These are phyloP conservation scores for Beris chalybata DNA, from an alignment of 2,888 invertebrate genomes.

Conservation along the genomic window DNA sequence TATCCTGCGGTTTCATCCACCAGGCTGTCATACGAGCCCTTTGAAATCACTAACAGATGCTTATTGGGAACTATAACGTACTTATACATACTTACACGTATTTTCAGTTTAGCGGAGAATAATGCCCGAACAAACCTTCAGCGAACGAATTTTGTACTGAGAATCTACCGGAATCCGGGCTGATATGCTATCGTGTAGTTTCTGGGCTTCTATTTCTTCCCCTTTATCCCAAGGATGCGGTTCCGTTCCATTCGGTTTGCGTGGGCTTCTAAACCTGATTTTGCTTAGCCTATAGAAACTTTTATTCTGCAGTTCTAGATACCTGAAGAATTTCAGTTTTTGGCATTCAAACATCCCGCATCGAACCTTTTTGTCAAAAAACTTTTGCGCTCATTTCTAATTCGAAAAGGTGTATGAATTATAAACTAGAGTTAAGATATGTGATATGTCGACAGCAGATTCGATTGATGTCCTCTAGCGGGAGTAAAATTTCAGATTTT, in stretches of 20 bases:
- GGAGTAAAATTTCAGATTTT: slow-evolving; percentile 1
- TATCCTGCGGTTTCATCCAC: slow-evolving; percentile 38
- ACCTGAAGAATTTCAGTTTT: slow-evolving; percentile 7
- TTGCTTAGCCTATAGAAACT: neutral
- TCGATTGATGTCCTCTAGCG: slow-evolving; percentile 17
- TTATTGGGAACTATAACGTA: slow-evolving; percentile 19
- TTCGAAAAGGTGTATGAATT: neutral
- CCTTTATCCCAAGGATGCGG: neutral
- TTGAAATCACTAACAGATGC: slow-evolving; percentile 30
- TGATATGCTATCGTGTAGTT: too few relatives aligned
- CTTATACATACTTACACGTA: neutral
- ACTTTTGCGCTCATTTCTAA: neutral
- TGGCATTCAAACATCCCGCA: neutral
- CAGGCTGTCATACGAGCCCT: slow-evolving; percentile 36
- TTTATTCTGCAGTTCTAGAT: neutral
- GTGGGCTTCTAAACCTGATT: neutral
- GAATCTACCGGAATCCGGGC: neutral
- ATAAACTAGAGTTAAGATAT: slow-evolving; percentile 1
- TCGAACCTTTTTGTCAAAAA: neutral
- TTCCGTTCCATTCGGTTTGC: neutral
- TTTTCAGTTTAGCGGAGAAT: neutral
- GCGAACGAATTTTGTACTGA: neutral
- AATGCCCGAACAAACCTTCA: slow-evolving; percentile 3
- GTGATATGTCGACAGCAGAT: slow-evolving; percentile 13
- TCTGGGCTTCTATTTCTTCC: neutral